A percentile compares a stretch with the other conserved stretches of the same genome.
phyloP scores from a whole-genome alignment of 2,888 invertebrate genomes.

The Eilema caniola region DNA sequence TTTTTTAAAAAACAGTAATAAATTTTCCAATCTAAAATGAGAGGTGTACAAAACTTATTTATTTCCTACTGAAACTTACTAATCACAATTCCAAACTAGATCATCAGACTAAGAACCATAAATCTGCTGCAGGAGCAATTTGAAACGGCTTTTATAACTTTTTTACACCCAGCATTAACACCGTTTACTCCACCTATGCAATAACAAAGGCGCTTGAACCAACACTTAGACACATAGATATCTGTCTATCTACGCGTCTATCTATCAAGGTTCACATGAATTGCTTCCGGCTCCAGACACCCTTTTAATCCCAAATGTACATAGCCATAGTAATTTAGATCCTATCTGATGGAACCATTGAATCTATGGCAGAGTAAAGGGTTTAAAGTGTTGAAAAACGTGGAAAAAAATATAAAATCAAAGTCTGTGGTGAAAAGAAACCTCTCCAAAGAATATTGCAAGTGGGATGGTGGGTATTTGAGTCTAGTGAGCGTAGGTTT shows the following conservation, averaged over 20 bases:
- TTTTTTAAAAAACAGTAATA: neutral
- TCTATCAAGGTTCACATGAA: constrained; percentile 48
- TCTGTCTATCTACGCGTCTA: constrained; percentile 30
- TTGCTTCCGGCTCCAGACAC: constrained; percentile 78
- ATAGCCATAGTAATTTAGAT: constrained; percentile 82
- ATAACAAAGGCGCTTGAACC: constrained; percentile 18
- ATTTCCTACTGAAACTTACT: neutral
- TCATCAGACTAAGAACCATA: neutral
- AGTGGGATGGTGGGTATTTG: constrained; percentile 37
- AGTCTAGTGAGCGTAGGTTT: constrained; percentile 31
- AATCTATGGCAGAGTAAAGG: constrained; percentile 70
- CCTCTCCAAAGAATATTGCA: constrained; percentile 56
- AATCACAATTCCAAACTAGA: neutral
- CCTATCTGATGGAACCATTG: constrained; percentile 78
- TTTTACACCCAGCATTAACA: constrained; percentile 20
- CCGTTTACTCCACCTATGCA: constrained; percentile 11
- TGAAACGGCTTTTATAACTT: constrained; percentile 20
- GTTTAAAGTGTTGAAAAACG: constrained; percentile 73
- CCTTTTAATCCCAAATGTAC: constrained; percentile 83
- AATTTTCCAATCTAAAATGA: too few species aligned
- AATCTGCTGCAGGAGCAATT: constrained; percentile 8
- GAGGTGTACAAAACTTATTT: neutral
- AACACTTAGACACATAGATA: constrained; percentile 19
- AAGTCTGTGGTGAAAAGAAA: constrained; percentile 62
- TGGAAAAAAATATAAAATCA: constrained; percentile 68